These are phyloP conservation scores for Siniperca obscura DNA, from an alignment of 2,797 vertebrate species.

Conservation along the genomic window DNA sequence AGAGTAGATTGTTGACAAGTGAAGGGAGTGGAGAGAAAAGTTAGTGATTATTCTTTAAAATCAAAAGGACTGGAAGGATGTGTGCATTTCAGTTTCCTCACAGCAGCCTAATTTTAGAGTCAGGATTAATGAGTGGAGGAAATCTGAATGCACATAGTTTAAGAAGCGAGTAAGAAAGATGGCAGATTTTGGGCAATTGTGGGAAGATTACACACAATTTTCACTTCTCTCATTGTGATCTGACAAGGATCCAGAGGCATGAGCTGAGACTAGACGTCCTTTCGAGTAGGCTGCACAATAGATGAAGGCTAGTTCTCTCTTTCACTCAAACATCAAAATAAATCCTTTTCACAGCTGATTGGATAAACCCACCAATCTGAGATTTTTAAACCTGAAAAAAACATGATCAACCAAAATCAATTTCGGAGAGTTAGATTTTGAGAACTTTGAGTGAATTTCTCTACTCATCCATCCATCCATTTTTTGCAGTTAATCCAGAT, in stretches of 20 bases:
- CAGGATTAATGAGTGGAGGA: background rate
- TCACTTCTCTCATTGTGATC: background rate
- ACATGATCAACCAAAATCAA: background rate
- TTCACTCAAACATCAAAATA: background rate
- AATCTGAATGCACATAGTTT: conserved; percentile 7
- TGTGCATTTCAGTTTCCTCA: background rate
- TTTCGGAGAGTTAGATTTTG: background rate
- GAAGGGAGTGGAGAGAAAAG: background rate
- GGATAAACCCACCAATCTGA: background rate
- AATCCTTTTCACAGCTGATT: background rate
- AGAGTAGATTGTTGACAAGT: too few species aligned
- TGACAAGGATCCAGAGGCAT: background rate
- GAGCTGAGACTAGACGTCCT: background rate
- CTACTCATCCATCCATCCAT: too few species aligned
- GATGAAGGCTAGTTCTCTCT: background rate
- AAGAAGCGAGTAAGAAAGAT: background rate
- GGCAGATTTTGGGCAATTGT: conserved; percentile 12
- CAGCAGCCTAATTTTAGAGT: conserved; percentile 13
- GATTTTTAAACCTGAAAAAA: background rate
- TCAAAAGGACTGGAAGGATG: background rate
- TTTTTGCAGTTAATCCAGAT: too few species aligned
- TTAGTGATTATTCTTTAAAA: background rate
- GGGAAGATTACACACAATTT: conserved; percentile 12
- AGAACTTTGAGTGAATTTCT: too few species aligned
- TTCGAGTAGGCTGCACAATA: background rate